A percentile compares a stretch with the other conserved stretches of the same genome.
phyloP scores from a whole-genome alignment of 2,888 invertebrate species.

The Caenorhabditis sp. region DNA sequence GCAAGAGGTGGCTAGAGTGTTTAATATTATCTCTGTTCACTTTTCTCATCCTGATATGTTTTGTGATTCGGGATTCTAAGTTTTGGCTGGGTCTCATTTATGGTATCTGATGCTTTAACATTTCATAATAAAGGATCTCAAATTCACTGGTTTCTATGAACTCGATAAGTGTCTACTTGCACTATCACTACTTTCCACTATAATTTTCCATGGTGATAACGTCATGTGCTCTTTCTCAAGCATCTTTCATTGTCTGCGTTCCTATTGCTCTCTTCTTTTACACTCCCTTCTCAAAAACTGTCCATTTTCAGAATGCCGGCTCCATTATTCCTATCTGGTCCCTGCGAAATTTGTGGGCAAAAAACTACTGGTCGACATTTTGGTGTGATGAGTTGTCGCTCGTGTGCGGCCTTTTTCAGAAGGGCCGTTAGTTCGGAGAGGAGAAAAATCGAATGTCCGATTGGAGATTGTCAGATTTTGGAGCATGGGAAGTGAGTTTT shows the following conservation, averaged over 20 bases:
- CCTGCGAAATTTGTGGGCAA: constrained; percentile 31
- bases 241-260: no score
- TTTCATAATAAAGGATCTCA: constrained; percentile 14
- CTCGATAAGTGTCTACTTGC: no score
- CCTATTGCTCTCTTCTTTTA: no score
- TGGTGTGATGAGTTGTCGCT: constrained; percentile 35
- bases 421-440: background rate
- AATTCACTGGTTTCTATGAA: background rate
- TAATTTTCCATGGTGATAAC: background rate
- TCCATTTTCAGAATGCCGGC: constrained; percentile 9
- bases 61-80: constrained; percentile 38
- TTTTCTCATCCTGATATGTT: constrained; percentile 58
- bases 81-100: no score
- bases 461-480: constrained; percentile 19
- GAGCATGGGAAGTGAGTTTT: constrained; percentile 31
- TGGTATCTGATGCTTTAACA: no score
- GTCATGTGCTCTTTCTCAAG: background rate
- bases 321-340: constrained; percentile 30
- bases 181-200: background rate
- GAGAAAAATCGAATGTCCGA: constrained; percentile 2
- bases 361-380: constrained; percentile 32
- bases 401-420: constrained; percentile 39
- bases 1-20: constrained; percentile 31
- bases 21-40: constrained; percentile 42
- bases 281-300: no score